Base-by-base conservation (phyloP, 1,140 invertebrate genomes). In the Lineus longissimus region DNA sequence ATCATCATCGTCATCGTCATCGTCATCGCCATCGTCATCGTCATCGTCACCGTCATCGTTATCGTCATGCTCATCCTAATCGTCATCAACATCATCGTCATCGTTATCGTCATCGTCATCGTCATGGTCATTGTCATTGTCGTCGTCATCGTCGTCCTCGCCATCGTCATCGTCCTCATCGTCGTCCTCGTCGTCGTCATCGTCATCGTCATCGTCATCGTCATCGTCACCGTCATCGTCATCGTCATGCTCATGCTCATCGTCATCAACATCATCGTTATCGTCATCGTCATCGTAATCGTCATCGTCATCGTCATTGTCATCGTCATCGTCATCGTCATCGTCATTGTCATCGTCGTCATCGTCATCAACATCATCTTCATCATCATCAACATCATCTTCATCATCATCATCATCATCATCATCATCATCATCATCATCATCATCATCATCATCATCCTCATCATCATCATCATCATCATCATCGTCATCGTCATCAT, bases 281-380 rank as follows among this genome's bases (percentile, higher is more conserved):
- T 55, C 43, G n/a, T 62, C 43, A 15, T 62, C 60, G 56, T 55
- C 60, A 2, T 55, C 43, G 51, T 55, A 23, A 56, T 62, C 43
- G 30, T 62, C 60, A 62, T 61, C 41, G 2, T 61, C 59, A 55
- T 61, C 59, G 55, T 61, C 59, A 61, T 62, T 45, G 30, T 57
- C 43, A 29, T 62, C 43, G 31, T 56, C 43, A 56, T 56, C 43
- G 31, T 62, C 25, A 25, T 62, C 60, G 29, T 55, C 60, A 30
- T 62, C 23, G n/a, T 56, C 7, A n/a, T n/a, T n/a, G n/a, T n/a
- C n/a, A n/a, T n/a, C n/a, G n/a, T n/a, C n/a, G n/a, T n/a, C n/a
- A n/a, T n/a, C n/a, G n/a, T n/a, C n/a, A n/a, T n/a, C n/a, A n/a
- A n/a, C n/a, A n/a, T n/a, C n/a, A n/a, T n/a, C n/a, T n/a, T n/a